Evolutionary conservation across 2,113 vertebrate genomes (phyloP), one percentile per base, ranked within the genome.

Genomic region (Scopus umbretta): DNA sequence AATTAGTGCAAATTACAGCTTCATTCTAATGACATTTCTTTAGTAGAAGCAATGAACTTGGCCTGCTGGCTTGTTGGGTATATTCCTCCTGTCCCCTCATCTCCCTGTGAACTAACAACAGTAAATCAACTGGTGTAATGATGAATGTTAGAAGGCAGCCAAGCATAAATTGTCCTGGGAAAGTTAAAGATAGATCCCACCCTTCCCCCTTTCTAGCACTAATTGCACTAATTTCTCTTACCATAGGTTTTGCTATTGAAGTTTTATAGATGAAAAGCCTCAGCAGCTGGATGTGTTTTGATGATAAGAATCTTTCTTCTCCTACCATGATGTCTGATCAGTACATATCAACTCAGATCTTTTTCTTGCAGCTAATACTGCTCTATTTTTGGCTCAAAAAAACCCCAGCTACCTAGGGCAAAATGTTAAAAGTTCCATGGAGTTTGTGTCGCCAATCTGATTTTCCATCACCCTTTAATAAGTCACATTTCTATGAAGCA

Each of bases 351-450:
- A 23, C 36, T 84, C 23, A 92, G 34, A 30, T 59, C 27, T 38
- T 74, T 75, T 68, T 13, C 61, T 92, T 25, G 12, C 40, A 53
- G 78, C 30, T 76, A 56, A 47, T 61, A 36, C 65, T 67, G 38
- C 32, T 91, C 25, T 78, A 2, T 30, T 95, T 95, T 94, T 96
- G 93, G 80, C 65, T 94, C 55, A 89, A 30, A 88, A 88, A 68
- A 7, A 7, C 2, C 27, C 22, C 52, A 53, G 55, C 30, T 42
- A 80, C 40, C 62, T 70, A 49, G 38, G 62, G 86, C 78, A 87
- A 94, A 91, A 91, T 47, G 13, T 89, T 90, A 90, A 7, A 91
- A 94, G 62, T 91, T 91, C 73, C 62, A 55, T 2, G 7, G 26
- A 63, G 27, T 38, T 65, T 84, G 11, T 92, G 61, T 80, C 66